Evolutionary conservation across 2,888 invertebrate genomes (phyloP), one percentile per base, ranked within the genome.

Genomic region (Xestia ashworthii): DNA sequence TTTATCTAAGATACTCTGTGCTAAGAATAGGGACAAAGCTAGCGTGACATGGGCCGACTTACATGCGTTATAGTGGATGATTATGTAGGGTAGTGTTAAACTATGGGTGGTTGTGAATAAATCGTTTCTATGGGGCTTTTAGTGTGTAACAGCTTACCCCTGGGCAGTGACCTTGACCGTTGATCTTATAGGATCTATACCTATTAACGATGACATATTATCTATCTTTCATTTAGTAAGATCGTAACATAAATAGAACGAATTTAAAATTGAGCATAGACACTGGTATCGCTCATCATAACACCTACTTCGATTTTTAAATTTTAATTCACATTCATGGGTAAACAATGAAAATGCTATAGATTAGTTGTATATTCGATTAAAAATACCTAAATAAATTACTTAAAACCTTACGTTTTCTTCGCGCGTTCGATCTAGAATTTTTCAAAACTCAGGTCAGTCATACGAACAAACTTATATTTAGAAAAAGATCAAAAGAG

Each of bases 1-100:
- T 83, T 81, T 67, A 72, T 79, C 74, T 75, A 68, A 78, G 78
- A 71, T 80, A 65, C 16, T 12, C 38, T 53, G n/a, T 22, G 12
- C 50, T 71, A 65, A 68, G 66, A 74, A 74, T 69, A 80, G 64
- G 38, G 1, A 81, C 60, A 55, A 65, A 62, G n/a, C 46, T 55
- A 12, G 58, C 66, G 48, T 80, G 83, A 72, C 64, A 60, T 16
- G 58, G 38, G 64, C 78, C 41, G 73, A n/a, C 70, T 44, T 25
- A 67, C 12, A 71, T 22, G 48, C 38, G 32, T 46, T 64, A 58
- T 50, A 55, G 38, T 80, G 73, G 38, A 60, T 22, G 44, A 46
- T 72, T 58, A 62, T 65, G 64, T 70, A 72, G 66, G n/a, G 16
- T 22, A 58, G 41, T 82, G 58, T 82, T 11, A 32, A 62, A 64